Conservation (phyloP, 2,797 vertebrate genomes). For the Cynopterus sphinx region DNA sequence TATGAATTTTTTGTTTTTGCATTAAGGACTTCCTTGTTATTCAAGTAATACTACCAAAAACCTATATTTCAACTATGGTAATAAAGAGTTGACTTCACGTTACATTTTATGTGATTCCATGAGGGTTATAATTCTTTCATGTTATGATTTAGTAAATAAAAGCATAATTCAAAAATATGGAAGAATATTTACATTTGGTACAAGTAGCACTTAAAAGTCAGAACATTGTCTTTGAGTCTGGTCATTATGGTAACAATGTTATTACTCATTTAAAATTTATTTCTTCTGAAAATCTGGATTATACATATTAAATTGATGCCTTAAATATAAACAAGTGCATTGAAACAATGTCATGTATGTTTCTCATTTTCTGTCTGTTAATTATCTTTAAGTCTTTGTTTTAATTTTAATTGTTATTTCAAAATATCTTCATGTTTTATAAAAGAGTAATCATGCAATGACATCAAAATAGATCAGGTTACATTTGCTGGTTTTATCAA, state of each 20-base stretch:
- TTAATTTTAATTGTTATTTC: slow-evolving; percentile 53
- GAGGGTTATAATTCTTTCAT: not conserved
- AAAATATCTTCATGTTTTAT: slow-evolving; percentile 51
- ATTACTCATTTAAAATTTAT: not conserved
- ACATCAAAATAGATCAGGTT: slow-evolving; percentile 60
- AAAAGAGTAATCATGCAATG: slow-evolving; percentile 51
- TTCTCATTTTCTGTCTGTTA: not conserved
- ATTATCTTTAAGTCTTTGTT: slow-evolving; percentile 38
- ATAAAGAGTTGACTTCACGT: not conserved
- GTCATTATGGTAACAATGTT: not conserved
- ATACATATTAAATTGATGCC: not conserved
- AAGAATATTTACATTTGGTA: not conserved
- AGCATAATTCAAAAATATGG: not conserved
- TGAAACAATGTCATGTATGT: not conserved
- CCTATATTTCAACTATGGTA: not conserved
- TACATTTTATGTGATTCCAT: not conserved
- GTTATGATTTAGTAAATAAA: not conserved
- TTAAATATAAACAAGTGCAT: not conserved
- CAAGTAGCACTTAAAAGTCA: not conserved
- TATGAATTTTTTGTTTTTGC: not conserved
- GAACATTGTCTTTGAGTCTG: not conserved
- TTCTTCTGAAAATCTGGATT: not conserved
- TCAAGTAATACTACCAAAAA: not conserved
- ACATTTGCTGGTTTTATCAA: slow-evolving; percentile 58
- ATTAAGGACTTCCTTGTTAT: not conserved